phyloP scores from a whole-genome alignment of 2,113 vertebrate species.

The Bubalus kerabau region DNA sequence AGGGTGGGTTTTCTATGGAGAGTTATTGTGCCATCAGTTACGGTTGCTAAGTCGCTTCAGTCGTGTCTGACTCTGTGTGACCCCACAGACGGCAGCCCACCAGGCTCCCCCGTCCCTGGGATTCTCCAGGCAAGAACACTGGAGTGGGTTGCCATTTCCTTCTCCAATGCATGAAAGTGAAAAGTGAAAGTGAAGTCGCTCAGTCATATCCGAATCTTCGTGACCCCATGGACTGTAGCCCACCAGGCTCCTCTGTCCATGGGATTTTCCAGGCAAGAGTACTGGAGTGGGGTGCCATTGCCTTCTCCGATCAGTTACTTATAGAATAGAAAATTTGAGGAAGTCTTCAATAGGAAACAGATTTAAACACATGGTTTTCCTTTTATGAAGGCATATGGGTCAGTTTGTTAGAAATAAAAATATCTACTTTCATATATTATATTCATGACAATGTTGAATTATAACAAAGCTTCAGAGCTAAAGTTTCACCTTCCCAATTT shows the following conservation, averaged over 20 bases:
- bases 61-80: no score
- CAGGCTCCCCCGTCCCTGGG: no score
- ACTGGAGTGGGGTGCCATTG: no score
- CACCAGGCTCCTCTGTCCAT: no score
- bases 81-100: no score
- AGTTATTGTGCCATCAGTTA: not conserved
- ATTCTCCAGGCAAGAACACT: no score
- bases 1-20: not conserved
- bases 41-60: not conserved
- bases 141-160: no score
- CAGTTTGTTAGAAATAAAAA: not conserved
- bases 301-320: not conserved
- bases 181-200: no score
- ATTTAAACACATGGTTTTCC: not conserved
- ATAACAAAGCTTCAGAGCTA: not conserved
- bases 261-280: no score
- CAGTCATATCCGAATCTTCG: no score
- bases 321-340: not conserved
- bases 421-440: not conserved
- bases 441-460: not conserved
- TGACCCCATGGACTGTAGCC: no score
- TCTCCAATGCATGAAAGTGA: no score
- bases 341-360: not conserved
- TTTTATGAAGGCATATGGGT: not conserved
- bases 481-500: slow-evolving; percentile 4